Percentiles rank a stretch among this genome's conserved stretches.
phyloP scores from a whole-genome alignment of 2,113 vertebrate species.

The Maccullochella peelii region DNA sequence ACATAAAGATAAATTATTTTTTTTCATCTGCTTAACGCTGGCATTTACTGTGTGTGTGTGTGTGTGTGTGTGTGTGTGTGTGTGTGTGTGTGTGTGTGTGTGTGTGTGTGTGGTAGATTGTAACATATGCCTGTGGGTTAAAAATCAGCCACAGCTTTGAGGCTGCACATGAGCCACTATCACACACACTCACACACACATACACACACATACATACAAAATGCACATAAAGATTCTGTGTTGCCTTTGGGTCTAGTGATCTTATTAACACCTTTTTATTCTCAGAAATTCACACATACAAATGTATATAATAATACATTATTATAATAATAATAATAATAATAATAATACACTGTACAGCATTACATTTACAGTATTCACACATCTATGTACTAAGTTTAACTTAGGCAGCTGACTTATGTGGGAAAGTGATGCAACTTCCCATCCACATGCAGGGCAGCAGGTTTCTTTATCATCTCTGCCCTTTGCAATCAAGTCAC shows the following conservation, averaged over 20 bases:
- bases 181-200: neutral
- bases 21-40: conserved; percentile 33
- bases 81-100: conserved; percentile 17
- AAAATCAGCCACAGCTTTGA: conserved; percentile 16
- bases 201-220: neutral
- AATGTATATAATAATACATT: too few species aligned
- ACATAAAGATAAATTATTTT: neutral
- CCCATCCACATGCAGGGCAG: conserved; percentile 1
- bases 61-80: conserved; percentile 11
- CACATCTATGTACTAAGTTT: neutral
- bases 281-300: neutral
- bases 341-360: neutral
- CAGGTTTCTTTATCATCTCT: conserved; percentile 7
- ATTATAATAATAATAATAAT: too few species aligned
- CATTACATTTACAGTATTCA: neutral
- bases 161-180: neutral
- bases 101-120: neutral
- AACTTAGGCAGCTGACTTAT: neutral
- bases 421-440: neutral
- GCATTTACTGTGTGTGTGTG: conserved; percentile 35
- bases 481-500: neutral
- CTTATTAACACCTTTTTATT: neutral
- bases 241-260: neutral
- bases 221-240: neutral
- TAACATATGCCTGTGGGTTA: neutral